Evolutionary conservation across 2,888 invertebrate species (phyloP).

Genomic region (Dione vanillae): DNA sequence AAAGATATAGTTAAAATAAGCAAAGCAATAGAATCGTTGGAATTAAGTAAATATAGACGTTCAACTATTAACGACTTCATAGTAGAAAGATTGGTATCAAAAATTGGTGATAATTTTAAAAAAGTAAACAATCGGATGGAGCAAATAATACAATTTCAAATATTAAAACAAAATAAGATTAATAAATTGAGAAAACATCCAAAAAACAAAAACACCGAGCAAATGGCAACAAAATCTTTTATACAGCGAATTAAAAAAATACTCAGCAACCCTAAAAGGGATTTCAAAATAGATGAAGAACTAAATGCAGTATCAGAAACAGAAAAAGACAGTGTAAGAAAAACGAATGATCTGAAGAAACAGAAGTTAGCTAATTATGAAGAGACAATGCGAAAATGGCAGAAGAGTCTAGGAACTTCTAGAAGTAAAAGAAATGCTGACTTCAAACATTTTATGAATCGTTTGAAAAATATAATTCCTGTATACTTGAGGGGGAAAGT

Average conservation of each 20-base stretch:
- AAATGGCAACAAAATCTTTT: constrained; percentile 57
- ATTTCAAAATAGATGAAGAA: constrained; percentile 53
- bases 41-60: constrained; percentile 59
- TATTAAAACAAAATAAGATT: constrained; percentile 22
- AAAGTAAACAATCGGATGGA: constrained; percentile 54
- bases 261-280: constrained; percentile 59
- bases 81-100: constrained; percentile 51
- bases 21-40: constrained; percentile 55
- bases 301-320: constrained; percentile 56
- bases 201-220: not conserved
- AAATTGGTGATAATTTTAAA: constrained; percentile 53
- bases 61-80: constrained; percentile 52
- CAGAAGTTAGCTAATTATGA: constrained; percentile 58
- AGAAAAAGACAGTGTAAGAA: constrained; percentile 58
- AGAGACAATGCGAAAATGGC: constrained; percentile 64
- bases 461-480: constrained; percentile 69
- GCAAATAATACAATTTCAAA: constrained; percentile 47
- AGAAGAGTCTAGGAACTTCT: constrained; percentile 53
- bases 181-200: not conserved
- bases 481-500: constrained; percentile 65
- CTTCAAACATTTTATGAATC: constrained; percentile 49
- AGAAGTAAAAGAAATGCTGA: constrained; percentile 56
- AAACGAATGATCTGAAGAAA: constrained; percentile 54
- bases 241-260: constrained; percentile 61
- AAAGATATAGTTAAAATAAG: constrained; percentile 61